Base-by-base conservation (phyloP, 2,113 vertebrate species). In the Amphilophus citrinellus region DNA sequence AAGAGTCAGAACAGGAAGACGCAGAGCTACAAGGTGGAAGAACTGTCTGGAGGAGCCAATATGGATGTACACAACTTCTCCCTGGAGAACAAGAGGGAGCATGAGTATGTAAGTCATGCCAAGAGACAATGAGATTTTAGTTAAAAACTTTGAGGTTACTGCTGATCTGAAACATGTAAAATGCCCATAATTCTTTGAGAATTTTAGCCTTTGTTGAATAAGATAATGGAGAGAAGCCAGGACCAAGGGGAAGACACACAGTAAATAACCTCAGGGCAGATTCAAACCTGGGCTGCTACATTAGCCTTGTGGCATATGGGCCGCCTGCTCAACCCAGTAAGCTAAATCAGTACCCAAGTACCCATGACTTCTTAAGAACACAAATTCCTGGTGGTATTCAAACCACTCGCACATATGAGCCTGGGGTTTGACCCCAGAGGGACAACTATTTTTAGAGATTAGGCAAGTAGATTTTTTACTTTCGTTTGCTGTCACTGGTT, bases 51-150 rank as follows among this genome's bases (percentile, higher is more conserved):
- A 76, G 97, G 93, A 85, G 84, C 95, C 77, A 94, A 96, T 61
- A 96, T 94, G 0, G 98, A 99, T 89, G 96, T 97, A 47, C 94
- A 98, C 90, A 99, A 98, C 95, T 98, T 98, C 92, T 99, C 97
- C 93, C 96, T 97, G 44, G 97, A 98, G 93, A 97, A 94, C 88
- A 98, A 98, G 90, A 96, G 95, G 90, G 97, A 98, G 93, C 96
- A 95, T 2, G 98, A 98, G 95, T 98, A 99, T 58, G 98, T 99
- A 96, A 99, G 98, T 96, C 63, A 80, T 60, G 84, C 50, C 35
- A 56, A 22, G 56, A 61, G 50, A 4, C 60, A 61, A 42, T 39
- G 22, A 80, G 0, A 13, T 44, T 30, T 57, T 11, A 73, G 17
- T 65, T 11, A 35, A 8, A 61, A 15, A 4, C 22, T 83, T n/a